Base-by-base conservation (phyloP, 2,888 invertebrate genomes). In the Noctua fimbriata region DNA sequence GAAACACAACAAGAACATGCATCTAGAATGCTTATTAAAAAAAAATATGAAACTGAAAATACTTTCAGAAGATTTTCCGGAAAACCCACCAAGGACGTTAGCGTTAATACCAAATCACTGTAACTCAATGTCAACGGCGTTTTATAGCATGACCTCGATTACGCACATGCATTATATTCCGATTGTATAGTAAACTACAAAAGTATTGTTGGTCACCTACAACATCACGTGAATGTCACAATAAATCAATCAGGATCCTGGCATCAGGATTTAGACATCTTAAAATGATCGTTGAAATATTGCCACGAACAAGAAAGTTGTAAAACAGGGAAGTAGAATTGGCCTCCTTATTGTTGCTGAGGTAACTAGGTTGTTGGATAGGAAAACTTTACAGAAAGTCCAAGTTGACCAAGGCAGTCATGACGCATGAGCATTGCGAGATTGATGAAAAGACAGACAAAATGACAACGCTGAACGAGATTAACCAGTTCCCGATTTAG, bases 41-140 rank as follows among this genome's bases (percentile, higher is more conserved):
- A 0, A 36, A 47, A n/a, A 63, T 18, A 49, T 24, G 1, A 69
- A 58, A 16, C 1, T 32, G 14, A 36, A 47, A 60, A 32, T 6
- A 14, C 24, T 36, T 70, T 69, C 28, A 12, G 58, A 69, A 60
- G 7, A 36, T 49, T 55, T 58, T 78, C 55, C 69, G 76, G 67
- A 81, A 75, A 81, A 24, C 44, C 14, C 14, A 72, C 18, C 82
- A 84, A 82, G 81, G 85, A 78, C 77, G 14, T 41, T 60, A 28
- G 67, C 67, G 72, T 74, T 81, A 90, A 89, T 88, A 88, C 82
- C 82, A 84, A 92, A 92, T 87, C 89, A 84, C 84, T 83, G 78
- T 81, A 87, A 91, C 92, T 93, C 94, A 95, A 94, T 94, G 94
- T 94, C 94, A 95, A 95, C 92, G 93, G 93, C 89, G 89, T 89